Percentiles rank a stretch among this genome's conserved stretches.
phyloP scores from a whole-genome alignment of 2,797 vertebrate species.

The Okamejei kenojei region DNA sequence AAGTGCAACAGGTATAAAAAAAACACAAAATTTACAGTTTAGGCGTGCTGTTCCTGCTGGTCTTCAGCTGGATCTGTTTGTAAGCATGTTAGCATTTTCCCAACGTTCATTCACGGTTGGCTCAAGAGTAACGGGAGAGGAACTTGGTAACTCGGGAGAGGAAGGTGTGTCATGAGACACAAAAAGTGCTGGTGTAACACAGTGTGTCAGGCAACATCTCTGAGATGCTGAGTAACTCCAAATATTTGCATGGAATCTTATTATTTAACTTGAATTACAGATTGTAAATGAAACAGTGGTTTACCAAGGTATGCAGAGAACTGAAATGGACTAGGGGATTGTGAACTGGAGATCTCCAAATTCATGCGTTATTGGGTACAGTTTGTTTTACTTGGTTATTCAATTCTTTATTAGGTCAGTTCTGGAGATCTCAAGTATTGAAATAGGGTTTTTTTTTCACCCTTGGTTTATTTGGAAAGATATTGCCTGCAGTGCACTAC shows the following conservation, averaged over 20 bases:
- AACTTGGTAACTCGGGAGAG: too few species aligned
- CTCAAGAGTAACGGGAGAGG: too few species aligned
- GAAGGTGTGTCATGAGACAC: too few species aligned
- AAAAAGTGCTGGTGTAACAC: too few species aligned
- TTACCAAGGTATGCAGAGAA: background rate
- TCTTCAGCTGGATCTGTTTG: too few species aligned
- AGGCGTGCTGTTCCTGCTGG: too few species aligned
- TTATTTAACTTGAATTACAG: background rate
- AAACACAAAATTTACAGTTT: too few species aligned
- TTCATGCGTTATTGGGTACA: background rate
- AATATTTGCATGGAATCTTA: background rate
- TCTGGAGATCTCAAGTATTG: background rate
- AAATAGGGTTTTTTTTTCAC: background rate
- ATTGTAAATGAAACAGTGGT: background rate
- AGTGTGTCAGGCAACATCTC: too few species aligned
- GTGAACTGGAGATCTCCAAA: background rate
- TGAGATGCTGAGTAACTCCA: too few species aligned
- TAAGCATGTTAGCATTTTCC: too few species aligned
- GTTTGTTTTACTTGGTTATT: background rate
- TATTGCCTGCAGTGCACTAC: background rate
- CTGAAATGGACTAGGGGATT: background rate
- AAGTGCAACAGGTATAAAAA: too few species aligned
- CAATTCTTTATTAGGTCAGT: background rate
- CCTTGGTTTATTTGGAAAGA: background rate
- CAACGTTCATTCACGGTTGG: too few species aligned